Conservation (phyloP, 2,797 vertebrate species). For the Coregonus sp. region DNA sequence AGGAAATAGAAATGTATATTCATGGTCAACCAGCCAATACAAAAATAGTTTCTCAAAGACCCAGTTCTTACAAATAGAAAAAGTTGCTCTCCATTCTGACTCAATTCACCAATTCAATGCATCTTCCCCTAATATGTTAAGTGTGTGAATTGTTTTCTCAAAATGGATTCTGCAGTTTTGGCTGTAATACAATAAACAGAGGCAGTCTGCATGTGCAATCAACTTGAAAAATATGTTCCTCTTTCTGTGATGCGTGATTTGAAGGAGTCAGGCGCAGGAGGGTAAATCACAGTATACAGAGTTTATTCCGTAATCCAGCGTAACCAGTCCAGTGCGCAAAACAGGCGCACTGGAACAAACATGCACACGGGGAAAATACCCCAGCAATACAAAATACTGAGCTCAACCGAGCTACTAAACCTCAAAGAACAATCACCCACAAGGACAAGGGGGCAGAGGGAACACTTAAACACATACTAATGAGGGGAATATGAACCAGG, state of each 20-base stretch:
- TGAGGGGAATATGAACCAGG: too few species aligned
- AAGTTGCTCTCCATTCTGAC: not conserved
- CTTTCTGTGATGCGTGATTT: not conserved
- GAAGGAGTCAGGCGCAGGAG: too few species aligned
- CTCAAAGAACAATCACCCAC: too few species aligned
- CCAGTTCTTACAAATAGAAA: not conserved
- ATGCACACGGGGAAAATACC: too few species aligned
- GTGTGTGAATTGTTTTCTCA: conserved; percentile 15
- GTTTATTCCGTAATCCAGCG: too few species aligned
- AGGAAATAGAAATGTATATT: not conserved
- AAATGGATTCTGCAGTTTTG: conserved; percentile 14
- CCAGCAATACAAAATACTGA: too few species aligned
- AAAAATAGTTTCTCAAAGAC: not conserved
- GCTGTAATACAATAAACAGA: conserved; percentile 43
- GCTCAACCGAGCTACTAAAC: too few species aligned
- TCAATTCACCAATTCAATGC: not conserved
- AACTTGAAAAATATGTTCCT: conserved; percentile 34
- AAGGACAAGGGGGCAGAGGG: too few species aligned
- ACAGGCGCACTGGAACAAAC: too few species aligned
- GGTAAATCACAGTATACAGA: too few species aligned
- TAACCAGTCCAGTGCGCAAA: too few species aligned
- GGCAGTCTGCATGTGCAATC: conserved; percentile 36
- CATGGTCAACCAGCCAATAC: not conserved
- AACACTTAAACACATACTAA: too few species aligned
- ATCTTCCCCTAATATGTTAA: conserved; percentile 20